Percentiles rank a stretch among this genome's conserved stretches.
phyloP scores from a whole-genome alignment of 2,888 invertebrate genomes.

The Corbicula japonica region DNA sequence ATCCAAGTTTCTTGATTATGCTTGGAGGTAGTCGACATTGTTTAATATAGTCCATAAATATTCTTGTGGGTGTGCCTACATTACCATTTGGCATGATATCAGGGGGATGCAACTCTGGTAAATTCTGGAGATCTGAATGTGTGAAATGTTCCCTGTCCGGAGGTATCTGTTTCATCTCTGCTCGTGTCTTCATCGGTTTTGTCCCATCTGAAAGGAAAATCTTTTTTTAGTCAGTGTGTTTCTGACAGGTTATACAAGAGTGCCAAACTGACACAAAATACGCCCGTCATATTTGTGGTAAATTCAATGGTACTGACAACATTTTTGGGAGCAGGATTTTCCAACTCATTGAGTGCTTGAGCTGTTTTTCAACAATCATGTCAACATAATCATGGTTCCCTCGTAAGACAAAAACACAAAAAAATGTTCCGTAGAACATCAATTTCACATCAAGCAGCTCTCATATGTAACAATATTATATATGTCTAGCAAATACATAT shows the following conservation, averaged over 20 bases:
- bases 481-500: too few relatives aligned
- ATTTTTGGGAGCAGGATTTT: too few relatives aligned
- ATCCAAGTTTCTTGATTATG: conserved; percentile 87
- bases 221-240: background rate
- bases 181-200: conserved; percentile 67
- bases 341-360: too few relatives aligned
- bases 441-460: too few relatives aligned
- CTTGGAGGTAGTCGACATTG: conserved; percentile 87
- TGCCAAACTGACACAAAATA: too few relatives aligned
- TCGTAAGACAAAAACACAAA: too few relatives aligned
- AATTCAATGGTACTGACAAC: too few relatives aligned
- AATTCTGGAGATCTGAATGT: conserved; percentile 76
- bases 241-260: background rate
- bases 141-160: conserved; percentile 80
- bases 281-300: too few relatives aligned
- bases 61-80: conserved; percentile 88
- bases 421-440: too few relatives aligned
- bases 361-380: too few relatives aligned
- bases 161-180: conserved; percentile 77
- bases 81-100: conserved; percentile 88
- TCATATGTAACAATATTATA: too few relatives aligned
- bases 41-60: conserved; percentile 87
- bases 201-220: conserved; percentile 31
- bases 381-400: too few relatives aligned
- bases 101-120: conserved; percentile 84